These are phyloP conservation scores for Oscheius sp. DNA, from an alignment of 1,140 invertebrate genomes.

Conservation along the genomic window DNA sequence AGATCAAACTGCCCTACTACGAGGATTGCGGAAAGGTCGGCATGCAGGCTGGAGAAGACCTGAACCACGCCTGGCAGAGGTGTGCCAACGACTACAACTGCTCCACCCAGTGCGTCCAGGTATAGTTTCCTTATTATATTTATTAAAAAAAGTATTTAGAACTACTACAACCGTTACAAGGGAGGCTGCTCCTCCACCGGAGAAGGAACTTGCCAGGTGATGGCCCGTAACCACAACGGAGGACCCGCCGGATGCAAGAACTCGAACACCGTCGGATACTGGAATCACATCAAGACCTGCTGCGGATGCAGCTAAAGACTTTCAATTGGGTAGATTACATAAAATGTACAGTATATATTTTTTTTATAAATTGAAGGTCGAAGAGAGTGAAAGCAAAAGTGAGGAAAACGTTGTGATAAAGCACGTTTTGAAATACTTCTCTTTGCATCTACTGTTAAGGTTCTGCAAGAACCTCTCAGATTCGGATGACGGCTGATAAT, in stretches of 20 bases:
- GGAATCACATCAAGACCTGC: constrained; percentile 47
- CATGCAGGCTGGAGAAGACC: constrained; percentile 34
- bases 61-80: constrained; percentile 47
- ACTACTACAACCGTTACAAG: constrained; percentile 39
- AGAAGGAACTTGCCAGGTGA: constrained; percentile 52
- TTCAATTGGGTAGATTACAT: too few species aligned
- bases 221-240: constrained; percentile 60
- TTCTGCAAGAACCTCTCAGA: too few species aligned
- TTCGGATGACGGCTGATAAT: too few species aligned
- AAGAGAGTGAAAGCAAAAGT: too few species aligned
- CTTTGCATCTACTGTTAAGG: too few species aligned
- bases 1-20: constrained; percentile 58
- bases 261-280: constrained; percentile 51
- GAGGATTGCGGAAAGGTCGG: constrained; percentile 53
- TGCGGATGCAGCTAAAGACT: constrained; percentile 32
- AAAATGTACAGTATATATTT: too few species aligned
- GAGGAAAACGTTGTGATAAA: too few species aligned
- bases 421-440: too few species aligned
- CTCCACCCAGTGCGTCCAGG: constrained; percentile 53
- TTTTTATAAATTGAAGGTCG: too few species aligned
- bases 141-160: not conserved
- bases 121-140: constrained; percentile 11
- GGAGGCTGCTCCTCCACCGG: constrained; percentile 29
- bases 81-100: constrained; percentile 58
- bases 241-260: constrained; percentile 57